phyloP scores from a whole-genome alignment of 2,888 invertebrate species.

The Acrobasis suavella region DNA sequence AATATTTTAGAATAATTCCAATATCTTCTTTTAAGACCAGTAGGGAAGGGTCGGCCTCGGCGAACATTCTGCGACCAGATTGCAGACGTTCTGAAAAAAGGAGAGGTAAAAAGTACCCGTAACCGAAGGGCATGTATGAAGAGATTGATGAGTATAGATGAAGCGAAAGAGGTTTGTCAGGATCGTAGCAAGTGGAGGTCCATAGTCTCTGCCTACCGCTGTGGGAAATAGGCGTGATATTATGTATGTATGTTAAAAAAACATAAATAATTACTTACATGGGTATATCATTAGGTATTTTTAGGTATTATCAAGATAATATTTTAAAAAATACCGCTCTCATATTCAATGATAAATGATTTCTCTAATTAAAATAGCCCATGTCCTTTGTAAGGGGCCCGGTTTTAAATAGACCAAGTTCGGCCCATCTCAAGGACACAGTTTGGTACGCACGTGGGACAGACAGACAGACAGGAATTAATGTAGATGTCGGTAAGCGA shows the following conservation, averaged over 20 bases:
- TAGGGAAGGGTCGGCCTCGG: too few species aligned
- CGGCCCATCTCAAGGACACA: slow-evolving; percentile 54
- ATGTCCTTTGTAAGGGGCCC: slow-evolving; percentile 34
- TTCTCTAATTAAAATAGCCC: slow-evolving; percentile 41
- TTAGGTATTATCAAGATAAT: neutral
- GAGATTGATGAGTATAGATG: too few species aligned
- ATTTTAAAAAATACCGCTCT: neutral
- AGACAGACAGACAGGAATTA: slow-evolving; percentile 48
- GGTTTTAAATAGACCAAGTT: slow-evolving; percentile 53
- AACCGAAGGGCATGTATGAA: too few species aligned
- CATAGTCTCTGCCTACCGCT: too few species aligned
- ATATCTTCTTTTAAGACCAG: too few species aligned
- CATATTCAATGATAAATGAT: slow-evolving; percentile 40
- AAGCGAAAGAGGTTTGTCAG: too few species aligned
- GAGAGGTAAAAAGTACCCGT: too few species aligned
- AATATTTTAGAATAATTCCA: too few species aligned
- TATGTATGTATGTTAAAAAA: neutral
- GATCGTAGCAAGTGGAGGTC: too few species aligned
- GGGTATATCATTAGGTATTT: neutral
- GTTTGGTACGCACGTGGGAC: slow-evolving; percentile 49
- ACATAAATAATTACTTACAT: neutral
- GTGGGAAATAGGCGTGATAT: too few species aligned
- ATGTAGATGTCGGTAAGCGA: slow-evolving; percentile 32
- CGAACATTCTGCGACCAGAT: too few species aligned
- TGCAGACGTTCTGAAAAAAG: too few species aligned